Evolutionary conservation across 2,113 vertebrate genomes (phyloP).

Genomic region (Scytalopus superciliaris): DNA sequence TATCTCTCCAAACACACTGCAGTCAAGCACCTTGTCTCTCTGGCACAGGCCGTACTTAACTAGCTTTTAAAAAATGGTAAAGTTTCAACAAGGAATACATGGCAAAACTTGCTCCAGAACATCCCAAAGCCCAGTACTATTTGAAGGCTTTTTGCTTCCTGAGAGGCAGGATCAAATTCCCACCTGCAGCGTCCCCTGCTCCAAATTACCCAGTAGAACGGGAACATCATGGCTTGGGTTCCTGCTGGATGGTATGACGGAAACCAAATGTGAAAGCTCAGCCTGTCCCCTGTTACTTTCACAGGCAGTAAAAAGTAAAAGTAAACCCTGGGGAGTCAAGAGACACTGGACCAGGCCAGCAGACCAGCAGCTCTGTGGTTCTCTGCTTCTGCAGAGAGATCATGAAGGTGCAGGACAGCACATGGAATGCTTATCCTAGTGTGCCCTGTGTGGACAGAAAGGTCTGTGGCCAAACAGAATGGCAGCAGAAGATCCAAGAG

Average conservation of each 20-base stretch:
- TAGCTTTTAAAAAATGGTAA: neutral
- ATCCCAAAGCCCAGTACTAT: accelerated
- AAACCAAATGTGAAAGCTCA: accelerated
- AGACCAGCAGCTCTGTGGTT: neutral
- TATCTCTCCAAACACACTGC: neutral
- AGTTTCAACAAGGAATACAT: accelerated
- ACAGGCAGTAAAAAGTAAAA: too few relatives aligned
- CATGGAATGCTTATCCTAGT: accelerated
- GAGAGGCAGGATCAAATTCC: neutral
- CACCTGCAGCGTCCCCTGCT: accelerated
- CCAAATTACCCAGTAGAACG: neutral
- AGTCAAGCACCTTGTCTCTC: neutral
- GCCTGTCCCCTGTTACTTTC: accelerated
- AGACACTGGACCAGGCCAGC: accelerated
- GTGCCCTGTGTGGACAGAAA: neutral
- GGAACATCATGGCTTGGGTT: accelerated
- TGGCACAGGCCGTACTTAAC: neutral
- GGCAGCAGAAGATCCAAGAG: accelerated
- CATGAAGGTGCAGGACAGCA: accelerated
- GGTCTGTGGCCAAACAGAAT: accelerated
- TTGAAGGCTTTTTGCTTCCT: neutral
- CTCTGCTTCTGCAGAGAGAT: neutral
- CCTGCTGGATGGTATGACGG: accelerated
- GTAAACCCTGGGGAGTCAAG: accelerated
- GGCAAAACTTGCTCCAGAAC: neutral